These are phyloP conservation scores for Mellilla xanthometata DNA, from an alignment of 2,888 invertebrate species.

Conservation along the genomic window DNA sequence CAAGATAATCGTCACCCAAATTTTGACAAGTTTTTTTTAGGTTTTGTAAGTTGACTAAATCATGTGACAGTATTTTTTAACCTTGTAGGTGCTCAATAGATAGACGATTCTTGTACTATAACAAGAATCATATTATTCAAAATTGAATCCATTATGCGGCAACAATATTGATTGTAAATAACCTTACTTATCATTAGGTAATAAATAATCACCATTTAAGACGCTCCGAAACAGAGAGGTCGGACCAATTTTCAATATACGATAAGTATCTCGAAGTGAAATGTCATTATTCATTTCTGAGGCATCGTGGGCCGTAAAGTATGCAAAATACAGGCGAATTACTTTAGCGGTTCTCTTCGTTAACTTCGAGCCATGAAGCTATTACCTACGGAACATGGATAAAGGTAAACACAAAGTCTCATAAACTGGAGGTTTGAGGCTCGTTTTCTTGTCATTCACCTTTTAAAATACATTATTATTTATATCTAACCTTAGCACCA, in stretches of 20 bases:
- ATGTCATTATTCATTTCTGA: constrained; percentile 28
- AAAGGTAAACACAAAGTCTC: constrained; percentile 32
- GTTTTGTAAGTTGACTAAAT: no score
- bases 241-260: constrained; percentile 27
- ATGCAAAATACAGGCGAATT: constrained; percentile 32
- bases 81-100: no score
- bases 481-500: constrained; percentile 2
- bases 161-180: constrained; percentile 5
- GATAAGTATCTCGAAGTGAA: constrained; percentile 31
- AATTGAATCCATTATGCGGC: neutral
- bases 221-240: constrained; percentile 15
- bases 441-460: constrained; percentile 22
- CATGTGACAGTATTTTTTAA: no score
- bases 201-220: constrained; percentile 22
- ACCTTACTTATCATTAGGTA: constrained; percentile 8
- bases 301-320: constrained; percentile 28
- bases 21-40: no score
- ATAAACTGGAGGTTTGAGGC: constrained; percentile 27
- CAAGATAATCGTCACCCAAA: no score
- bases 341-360: constrained; percentile 31
- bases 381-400: constrained; percentile 27
- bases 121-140: constrained; percentile 1
- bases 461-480: constrained; percentile 10
- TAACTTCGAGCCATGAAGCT: constrained; percentile 32
- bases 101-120: no score